Evolutionary conservation across 2,888 invertebrate genomes (phyloP), one percentile per base, ranked within the genome.

Genomic region (Hirtodrosophila duncani): DNA sequence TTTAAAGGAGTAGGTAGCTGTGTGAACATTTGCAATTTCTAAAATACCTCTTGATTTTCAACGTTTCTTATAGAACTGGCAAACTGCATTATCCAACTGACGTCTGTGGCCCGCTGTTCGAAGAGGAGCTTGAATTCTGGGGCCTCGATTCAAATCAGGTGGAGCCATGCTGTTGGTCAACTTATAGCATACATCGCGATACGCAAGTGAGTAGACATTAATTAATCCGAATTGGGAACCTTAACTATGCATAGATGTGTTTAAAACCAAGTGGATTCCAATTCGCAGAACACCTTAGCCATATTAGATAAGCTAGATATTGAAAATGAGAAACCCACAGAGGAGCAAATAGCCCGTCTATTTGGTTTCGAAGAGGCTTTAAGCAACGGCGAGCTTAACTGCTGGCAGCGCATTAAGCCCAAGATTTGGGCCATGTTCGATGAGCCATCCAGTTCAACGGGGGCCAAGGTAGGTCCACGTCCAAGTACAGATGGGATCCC

Each of bases 161-260:
- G 84, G 97, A 98, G 87, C 97, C 97, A 3, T 98, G 98, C 88
- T 98, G 98, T 88, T 98, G 98, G 98, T 98, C 97, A 88, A 98
- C 98, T 14, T 98, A 98, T 70, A 93, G 94, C 87, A 91, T 93
- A 86, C 94, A 94, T 87, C 91, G 94, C 83, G 93, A 93, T 82
- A 94, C 95, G 64, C 91, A 92, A 92, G 93, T 93, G 68, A 87
- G 69, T 56, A 16, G 6, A 2, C 13, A 6, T n/a, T 1, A 10
- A 4, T 20, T 9, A 9, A 1, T 44, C n/a, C n/a, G n/a, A n/a
- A n/a, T n/a, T n/a, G n/a, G n/a, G 16, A 17, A 18, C 9, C 9
- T 2, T 5, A 2, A 23, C 4, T 24, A 9, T 4, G 21, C 1
- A 2, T n/a, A n/a, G n/a, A n/a, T n/a, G n/a, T n/a, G n/a, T n/a